phyloP scores from a whole-genome alignment of 2,797 vertebrate species.

The Melanogrammus aeglefinus region DNA sequence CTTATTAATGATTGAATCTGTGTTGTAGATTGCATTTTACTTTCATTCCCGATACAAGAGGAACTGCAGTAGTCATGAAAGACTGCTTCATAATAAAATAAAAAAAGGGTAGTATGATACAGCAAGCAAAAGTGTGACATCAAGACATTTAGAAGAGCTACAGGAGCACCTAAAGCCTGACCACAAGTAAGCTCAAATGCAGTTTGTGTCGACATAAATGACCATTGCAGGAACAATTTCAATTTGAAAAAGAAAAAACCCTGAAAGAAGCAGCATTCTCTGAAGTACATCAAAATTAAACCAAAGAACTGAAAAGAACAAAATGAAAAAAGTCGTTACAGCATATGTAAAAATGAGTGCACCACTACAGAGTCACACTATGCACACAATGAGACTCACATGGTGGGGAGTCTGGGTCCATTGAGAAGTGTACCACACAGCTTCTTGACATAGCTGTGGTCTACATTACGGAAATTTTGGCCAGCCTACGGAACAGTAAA shows the following conservation, averaged over 20 bases:
- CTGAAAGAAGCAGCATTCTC: background rate
- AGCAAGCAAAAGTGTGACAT: too few relatives aligned
- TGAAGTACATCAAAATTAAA: background rate
- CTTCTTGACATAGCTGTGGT: conserved; percentile 82
- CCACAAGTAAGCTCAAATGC: too few relatives aligned
- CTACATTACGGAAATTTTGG: conserved; percentile 83
- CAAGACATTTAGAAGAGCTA: too few relatives aligned
- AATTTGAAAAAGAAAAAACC: too few relatives aligned
- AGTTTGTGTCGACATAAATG: too few relatives aligned
- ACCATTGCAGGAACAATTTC: too few relatives aligned
- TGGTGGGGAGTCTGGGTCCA: conserved; percentile 83
- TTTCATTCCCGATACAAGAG: too few relatives aligned
- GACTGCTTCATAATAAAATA: too few relatives aligned
- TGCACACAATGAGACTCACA: conserved; percentile 72
- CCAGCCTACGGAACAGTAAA: conserved; percentile 75
- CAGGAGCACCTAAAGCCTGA: too few relatives aligned
- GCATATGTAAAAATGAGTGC: background rate
- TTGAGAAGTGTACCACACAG: conserved; percentile 87
- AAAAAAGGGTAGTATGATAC: too few relatives aligned
- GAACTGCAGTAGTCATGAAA: too few relatives aligned
- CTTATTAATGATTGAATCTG: background rate
- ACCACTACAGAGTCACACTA: background rate
- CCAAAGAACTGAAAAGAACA: background rate
- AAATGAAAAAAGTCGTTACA: background rate
- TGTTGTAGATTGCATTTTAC: background rate